Base-by-base conservation (phyloP, 2,797 vertebrate species). In the Eospalax fontanierii region DNA sequence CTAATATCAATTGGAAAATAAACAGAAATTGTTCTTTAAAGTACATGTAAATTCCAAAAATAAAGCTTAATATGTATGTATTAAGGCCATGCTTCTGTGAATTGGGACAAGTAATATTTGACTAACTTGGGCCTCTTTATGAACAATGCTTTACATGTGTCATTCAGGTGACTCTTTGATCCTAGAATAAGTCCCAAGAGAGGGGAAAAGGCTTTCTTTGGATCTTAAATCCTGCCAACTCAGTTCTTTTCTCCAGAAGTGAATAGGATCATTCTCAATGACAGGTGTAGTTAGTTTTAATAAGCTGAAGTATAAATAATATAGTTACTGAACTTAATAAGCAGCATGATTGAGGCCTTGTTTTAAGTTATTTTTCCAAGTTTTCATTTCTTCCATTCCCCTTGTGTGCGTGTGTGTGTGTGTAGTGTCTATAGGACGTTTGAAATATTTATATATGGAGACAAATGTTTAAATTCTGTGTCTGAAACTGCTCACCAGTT, bases 11-110 rank as follows among this genome's bases (percentile, higher is more conserved):
- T 73, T 66, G 87, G 89, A 89, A 22, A 83, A 86, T 71, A 59
- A 92, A 86, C 74, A 87, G 35, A n/a, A 75, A 75, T 79, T 88
- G 38, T 70, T 75, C 70, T 91, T 81, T 43, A 15, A 95, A 92
- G 78, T 70, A 71, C 43, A 24, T 95, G n/a, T 92, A 88, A 86
- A 40, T 92, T 94, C 38, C 68, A 84, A 91, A 95, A 95, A 89
- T 92, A 93, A 92, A 96, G 54, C 68, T n/a, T 93, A 66, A 54
- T 87, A 33, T 57, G 10, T 85, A 10, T 91, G 26, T 74, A 59
- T 57, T 68, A 82, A 95, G 18, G n/a, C 68, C 26, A 86, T 94
- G 59, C 28, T 94, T 96, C 82, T 81, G 38, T 95, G 61, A 70
- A 65, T 38, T 82, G 90, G 65, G 26, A 22, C 68, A 75, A 65